phyloP scores from a whole-genome alignment of 30 jellyfish, hydroid and myxozoan genomes.

The Pelagia noctiluca region DNA sequence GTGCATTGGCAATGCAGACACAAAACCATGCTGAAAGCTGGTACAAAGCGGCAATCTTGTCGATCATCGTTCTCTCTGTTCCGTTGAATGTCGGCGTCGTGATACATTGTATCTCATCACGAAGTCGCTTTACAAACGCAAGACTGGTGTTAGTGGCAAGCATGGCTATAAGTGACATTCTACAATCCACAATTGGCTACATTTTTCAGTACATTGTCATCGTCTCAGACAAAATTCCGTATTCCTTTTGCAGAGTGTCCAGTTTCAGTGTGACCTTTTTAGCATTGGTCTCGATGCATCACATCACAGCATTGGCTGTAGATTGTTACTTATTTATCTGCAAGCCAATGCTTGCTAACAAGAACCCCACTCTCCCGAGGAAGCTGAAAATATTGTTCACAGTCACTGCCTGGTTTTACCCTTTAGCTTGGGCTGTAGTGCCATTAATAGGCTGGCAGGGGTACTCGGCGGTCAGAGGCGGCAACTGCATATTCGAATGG shows the following conservation, averaged over 20 bases:
- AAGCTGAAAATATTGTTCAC: neutral
- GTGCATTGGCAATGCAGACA: too few relatives aligned
- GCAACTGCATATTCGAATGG: slow-evolving; percentile 5
- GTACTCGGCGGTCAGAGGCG: neutral
- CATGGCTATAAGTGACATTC: neutral
- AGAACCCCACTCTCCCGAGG: neutral
- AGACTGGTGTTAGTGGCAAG: neutral
- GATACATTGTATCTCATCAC: too few relatives aligned
- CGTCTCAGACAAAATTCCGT: neutral
- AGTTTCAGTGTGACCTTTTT: neutral
- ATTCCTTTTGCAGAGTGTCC: neutral
- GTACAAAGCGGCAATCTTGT: neutral
- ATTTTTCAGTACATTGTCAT: neutral
- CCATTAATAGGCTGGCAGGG: neutral
- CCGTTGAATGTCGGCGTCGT: neutral
- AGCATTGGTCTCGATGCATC: slow-evolving; percentile 2
- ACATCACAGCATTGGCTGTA: neutral
- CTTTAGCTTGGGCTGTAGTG: neutral
- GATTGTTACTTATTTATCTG: neutral
- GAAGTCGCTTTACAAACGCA: neutral
- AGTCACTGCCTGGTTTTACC: neutral
- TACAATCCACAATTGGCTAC: neutral
- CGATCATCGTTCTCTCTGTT: neutral
- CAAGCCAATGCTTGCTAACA: neutral
- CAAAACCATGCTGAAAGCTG: neutral